Conservation (phyloP, 2,113 vertebrate genomes). For the Callorhinus ursinus region DNA sequence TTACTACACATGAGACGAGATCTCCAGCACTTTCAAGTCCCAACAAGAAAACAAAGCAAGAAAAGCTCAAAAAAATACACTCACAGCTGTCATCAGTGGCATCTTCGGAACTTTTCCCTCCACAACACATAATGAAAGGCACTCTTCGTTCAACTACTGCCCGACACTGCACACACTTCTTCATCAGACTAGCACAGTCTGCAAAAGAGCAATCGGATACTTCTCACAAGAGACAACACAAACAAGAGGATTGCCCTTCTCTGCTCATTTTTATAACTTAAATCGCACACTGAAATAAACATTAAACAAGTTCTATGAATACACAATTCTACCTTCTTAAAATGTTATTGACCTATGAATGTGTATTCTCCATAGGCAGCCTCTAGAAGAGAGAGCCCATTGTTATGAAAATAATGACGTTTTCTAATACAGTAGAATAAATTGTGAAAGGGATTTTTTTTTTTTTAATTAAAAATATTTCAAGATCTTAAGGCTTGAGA, state of each 20-base stretch:
- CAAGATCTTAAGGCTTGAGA: constrained; percentile 24
- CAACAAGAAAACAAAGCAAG: neutral
- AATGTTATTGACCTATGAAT: neutral
- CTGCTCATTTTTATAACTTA: neutral
- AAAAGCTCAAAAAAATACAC: constrained; percentile 87
- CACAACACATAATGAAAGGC: constrained; percentile 97
- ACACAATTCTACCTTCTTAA: neutral
- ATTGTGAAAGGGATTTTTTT: neutral
- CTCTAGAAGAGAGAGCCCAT: neutral
- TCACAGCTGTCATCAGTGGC: constrained; percentile 96
- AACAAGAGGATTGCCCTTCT: neutral
- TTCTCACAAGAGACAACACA: neutral
- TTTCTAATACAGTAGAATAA: neutral
- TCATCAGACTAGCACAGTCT: constrained; percentile 99
- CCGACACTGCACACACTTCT: constrained; percentile 99
- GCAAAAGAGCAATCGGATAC: constrained; percentile 16
- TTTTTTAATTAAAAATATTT: constrained; percentile 14
- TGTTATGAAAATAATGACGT: neutral
- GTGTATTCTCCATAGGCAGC: neutral
- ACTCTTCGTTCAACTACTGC: constrained; percentile 97
- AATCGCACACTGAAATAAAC: neutral
- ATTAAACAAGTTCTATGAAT: neutral
- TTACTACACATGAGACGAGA: neutral
- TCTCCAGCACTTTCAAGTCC: neutral
- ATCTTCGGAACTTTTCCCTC: constrained; percentile 98